A percentile compares a stretch with the other conserved stretches of the same genome.
Conservation (phyloP, 2,797 vertebrate genomes). For the Phalanger gymnotis region DNA sequence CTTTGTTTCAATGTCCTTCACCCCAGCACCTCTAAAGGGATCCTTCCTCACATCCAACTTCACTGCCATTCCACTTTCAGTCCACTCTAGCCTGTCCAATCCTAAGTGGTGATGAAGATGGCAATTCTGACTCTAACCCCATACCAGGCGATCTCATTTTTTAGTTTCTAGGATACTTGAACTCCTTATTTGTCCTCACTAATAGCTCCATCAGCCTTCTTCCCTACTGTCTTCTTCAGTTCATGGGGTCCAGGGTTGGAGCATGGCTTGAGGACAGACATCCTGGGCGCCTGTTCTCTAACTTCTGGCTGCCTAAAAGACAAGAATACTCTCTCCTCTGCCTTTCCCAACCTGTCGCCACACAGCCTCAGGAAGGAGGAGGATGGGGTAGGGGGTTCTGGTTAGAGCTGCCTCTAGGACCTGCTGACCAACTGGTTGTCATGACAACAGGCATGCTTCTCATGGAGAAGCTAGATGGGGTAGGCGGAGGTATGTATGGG, state of each 20-base stretch:
- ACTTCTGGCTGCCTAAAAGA: constrained; percentile 25
- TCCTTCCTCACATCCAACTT: constrained; percentile 4
- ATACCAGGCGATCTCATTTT: background rate
- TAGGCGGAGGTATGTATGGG: constrained; percentile 12
- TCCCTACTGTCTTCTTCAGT: constrained; percentile 4
- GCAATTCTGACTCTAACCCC: background rate
- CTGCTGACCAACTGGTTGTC: constrained; percentile 60
- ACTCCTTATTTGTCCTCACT: background rate
- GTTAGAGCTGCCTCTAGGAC: constrained; percentile 27
- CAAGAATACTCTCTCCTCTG: background rate
- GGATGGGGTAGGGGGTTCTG: background rate
- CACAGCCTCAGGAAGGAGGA: constrained; percentile 20
- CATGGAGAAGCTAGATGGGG: constrained; percentile 45
- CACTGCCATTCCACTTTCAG: constrained; percentile 12
- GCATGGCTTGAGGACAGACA: background rate
- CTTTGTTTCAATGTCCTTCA: background rate
- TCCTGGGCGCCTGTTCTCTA: constrained; percentile 1
- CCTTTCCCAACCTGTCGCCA: constrained; percentile 2
- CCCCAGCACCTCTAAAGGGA: background rate
- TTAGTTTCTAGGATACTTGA: background rate
- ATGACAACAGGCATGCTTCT: constrained; percentile 60
- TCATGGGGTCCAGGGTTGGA: background rate
- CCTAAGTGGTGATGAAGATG: background rate
- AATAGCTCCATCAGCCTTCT: background rate
- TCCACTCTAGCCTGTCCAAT: background rate